Evolutionary conservation across 2,888 invertebrate genomes (phyloP).

Genomic region (Orchestes rusci): DNA sequence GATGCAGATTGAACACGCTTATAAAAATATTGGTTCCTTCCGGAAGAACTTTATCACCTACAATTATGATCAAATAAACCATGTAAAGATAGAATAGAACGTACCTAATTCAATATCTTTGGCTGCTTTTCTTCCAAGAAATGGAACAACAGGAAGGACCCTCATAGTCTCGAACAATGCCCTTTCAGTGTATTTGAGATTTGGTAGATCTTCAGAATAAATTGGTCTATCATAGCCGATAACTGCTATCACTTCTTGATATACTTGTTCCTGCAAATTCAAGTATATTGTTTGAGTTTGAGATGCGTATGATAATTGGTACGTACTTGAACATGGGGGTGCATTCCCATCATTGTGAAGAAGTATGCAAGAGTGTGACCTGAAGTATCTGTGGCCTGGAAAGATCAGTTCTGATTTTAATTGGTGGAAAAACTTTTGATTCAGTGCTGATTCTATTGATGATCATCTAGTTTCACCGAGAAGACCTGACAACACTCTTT

Average conservation of each 20-base stretch:
- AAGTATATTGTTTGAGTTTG: constrained; percentile 2
- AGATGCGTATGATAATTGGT: too few relatives aligned
- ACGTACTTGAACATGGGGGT: constrained; percentile 22
- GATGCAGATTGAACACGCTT: constrained; percentile 19
- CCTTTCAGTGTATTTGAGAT: constrained; percentile 25
- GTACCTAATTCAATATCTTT: constrained; percentile 21
- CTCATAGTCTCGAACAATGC: constrained; percentile 23
- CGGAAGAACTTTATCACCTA: constrained; percentile 23
- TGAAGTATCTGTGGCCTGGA: constrained; percentile 25
- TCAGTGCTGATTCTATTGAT: too few relatives aligned
- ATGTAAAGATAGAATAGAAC: not conserved
- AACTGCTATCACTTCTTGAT: constrained; percentile 20
- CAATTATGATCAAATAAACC: not conserved
- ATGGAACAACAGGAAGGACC: constrained; percentile 21
- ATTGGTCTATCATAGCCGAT: constrained; percentile 20
- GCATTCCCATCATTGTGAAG: constrained; percentile 24
- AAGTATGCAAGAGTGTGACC: constrained; percentile 21
- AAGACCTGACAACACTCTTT: too few relatives aligned
- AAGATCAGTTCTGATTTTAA: not conserved
- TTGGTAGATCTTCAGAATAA: constrained; percentile 16
- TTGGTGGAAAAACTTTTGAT: not conserved
- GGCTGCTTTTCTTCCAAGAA: constrained; percentile 15
- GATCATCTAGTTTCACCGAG: too few relatives aligned
- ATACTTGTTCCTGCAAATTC: constrained; percentile 21
- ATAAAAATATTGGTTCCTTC: constrained; percentile 14